Evolutionary conservation across 2,888 invertebrate genomes (phyloP).

Genomic region (Hartigia nigra): DNA sequence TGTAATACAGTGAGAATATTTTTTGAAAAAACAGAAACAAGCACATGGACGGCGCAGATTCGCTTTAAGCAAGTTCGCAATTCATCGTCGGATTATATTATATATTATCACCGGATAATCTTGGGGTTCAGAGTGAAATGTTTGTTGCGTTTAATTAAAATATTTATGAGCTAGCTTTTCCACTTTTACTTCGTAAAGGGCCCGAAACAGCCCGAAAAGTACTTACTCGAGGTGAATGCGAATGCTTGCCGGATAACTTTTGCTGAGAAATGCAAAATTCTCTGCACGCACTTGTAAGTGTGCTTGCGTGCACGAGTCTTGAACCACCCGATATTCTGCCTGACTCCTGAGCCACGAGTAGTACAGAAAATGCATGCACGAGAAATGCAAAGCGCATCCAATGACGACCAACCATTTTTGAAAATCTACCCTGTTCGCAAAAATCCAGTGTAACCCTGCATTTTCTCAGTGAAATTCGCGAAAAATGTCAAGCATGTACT

Average conservation of each 20-base stretch:
- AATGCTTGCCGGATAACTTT: not conserved
- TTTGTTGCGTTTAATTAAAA: slow-evolving; percentile 1
- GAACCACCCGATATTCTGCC: not conserved
- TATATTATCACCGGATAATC: not conserved
- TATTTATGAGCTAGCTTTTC: slow-evolving; percentile 5
- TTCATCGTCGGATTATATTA: not conserved
- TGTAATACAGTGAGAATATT: not conserved
- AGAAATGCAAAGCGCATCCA: not conserved
- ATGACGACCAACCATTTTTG: not conserved
- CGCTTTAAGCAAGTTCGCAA: not conserved
- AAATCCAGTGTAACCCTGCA: not conserved
- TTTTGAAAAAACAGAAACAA: not conserved
- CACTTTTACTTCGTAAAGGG: not conserved
- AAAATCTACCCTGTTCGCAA: not conserved
- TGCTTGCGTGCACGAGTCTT: not conserved
- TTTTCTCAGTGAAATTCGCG: not conserved
- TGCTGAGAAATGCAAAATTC: not conserved
- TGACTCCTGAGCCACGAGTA: not conserved
- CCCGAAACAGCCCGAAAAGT: not conserved
- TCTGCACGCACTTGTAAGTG: not conserved
- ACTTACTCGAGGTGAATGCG: slow-evolving; percentile 1
- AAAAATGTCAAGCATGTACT: not conserved
- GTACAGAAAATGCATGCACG: not conserved
- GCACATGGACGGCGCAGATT: not conserved
- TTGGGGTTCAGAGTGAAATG: not conserved